Conservation (phyloP, 2,888 invertebrate species). For the Amphipoea oculea region DNA sequence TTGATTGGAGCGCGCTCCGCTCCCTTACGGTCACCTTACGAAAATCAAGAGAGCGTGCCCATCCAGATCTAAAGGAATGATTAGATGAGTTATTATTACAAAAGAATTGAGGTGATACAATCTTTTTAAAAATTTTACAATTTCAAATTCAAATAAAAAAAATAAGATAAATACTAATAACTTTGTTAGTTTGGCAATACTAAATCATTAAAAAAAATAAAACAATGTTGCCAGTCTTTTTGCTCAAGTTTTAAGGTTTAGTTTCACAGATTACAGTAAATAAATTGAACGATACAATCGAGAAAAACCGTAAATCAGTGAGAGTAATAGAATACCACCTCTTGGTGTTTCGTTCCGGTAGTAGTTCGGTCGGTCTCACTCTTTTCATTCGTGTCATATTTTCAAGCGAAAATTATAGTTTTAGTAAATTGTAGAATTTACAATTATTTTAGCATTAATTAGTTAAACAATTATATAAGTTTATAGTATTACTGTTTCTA, state of each 20-base stretch:
- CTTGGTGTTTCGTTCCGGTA: conserved; percentile 15
- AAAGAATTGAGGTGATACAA: too few species aligned
- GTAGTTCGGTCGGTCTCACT: conserved; percentile 39
- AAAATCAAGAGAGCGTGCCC: background rate
- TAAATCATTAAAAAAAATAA: background rate
- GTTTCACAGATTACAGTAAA: background rate
- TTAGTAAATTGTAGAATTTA: conserved; percentile 62
- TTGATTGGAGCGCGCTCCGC: background rate
- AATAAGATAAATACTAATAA: background rate
- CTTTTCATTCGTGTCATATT: conserved; percentile 69
- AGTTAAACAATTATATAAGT: conserved; percentile 43
- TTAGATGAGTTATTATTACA: too few species aligned
- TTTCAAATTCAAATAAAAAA: background rate
- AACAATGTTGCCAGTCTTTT: background rate
- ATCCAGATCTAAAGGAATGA: too few species aligned
- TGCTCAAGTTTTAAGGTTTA: too few species aligned
- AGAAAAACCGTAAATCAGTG: conserved; percentile 27
- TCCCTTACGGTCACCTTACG: background rate
- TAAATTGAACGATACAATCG: background rate
- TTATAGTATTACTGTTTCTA: conserved; percentile 59
- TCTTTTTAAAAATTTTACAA: too few species aligned
- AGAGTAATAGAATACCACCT: conserved; percentile 29
- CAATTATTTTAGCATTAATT: conserved; percentile 47
- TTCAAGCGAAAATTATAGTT: conserved; percentile 66
- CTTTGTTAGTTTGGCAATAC: background rate